A percentile compares a stretch with the other conserved stretches of the same genome.
Evolutionary conservation across 2,797 vertebrate species (phyloP).

Genomic region (Spinus olivaceus): DNA sequence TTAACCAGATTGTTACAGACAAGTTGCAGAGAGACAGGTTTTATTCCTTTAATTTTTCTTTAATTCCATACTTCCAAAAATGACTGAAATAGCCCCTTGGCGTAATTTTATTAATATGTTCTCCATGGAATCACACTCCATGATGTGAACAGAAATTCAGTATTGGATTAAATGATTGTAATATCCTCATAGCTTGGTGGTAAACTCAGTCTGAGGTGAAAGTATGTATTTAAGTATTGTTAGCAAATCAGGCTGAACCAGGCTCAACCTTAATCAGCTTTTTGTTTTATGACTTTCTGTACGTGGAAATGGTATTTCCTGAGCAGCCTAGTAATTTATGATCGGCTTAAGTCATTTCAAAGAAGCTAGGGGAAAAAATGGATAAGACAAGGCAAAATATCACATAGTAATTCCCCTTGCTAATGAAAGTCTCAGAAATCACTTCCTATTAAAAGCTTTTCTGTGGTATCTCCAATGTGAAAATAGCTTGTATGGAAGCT

Average conservation of each 20-base stretch:
- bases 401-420: not conserved
- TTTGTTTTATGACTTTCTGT: not conserved
- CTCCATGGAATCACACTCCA: not conserved
- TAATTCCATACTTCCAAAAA: slow-evolving; percentile 5
- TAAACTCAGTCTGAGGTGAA: not conserved
- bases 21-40: not conserved
- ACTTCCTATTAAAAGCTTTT: not conserved
- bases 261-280: not conserved
- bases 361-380: not conserved
- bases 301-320: not conserved
- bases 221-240: not conserved
- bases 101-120: slow-evolving; percentile 23
- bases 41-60: slow-evolving; percentile 3
- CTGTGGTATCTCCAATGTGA: not conserved
- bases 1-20: not conserved
- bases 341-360: not conserved
- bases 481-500: not conserved
- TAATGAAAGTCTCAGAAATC: not conserved
- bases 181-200: not conserved
- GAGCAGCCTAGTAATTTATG: not conserved
- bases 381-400: not conserved
- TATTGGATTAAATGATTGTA: not conserved
- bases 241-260: not conserved
- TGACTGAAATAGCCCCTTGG: not conserved
- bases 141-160: not conserved